Base-by-base conservation (phyloP, 2,113 vertebrate species). In the Phaetusa simplex region DNA sequence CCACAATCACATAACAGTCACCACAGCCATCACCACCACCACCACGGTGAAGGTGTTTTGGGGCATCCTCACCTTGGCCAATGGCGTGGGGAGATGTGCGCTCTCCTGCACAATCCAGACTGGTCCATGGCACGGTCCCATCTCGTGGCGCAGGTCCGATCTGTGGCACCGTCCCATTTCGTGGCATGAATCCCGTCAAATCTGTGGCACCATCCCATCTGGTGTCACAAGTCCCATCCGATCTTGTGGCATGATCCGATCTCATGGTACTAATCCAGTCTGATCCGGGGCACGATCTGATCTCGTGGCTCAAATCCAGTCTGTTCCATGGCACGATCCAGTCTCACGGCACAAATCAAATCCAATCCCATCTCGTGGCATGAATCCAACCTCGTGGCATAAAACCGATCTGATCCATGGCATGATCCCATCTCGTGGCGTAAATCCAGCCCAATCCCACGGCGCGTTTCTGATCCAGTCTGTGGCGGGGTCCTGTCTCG, bases 21-120 rank as follows among this genome's bases (percentile, higher is more conserved):
- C 8, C 12, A 40, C 6, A 15, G 17, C 9, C 15, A 30, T 5
- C 9, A 30, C 27, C 15, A 12, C 5, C 6, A 16, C 3, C 45
- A 14, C 61, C 45, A 24, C 5, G 12, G 34, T 11, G 34, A 34
- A 18, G 50, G 50, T 3, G 9, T 11, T 34, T 7, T 8, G 42
- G 14, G 50, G 6, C 2, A 8, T 34, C 71, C n/a, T 19, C 42
- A 4, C 34, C 18, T 27, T 56, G 59, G 32, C 30, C 56, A 3
- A 18, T 26, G 67, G 26, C 0, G 0, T 1, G 11, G 24, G 29
- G 66, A 11, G 29, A 3, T 6, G 43, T 4, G 7, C 6, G 17
- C 14, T 45, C 18, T 8, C 6, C 1, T 32, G 76, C 58, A 24
- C 12, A 2, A 19, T 53, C 52, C 52, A 29, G 26, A 9, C 55